Percentiles rank a stretch among this genome's conserved stretches.
These are phyloP conservation scores for Acromyrmex charruanus DNA, from an alignment of 1,140 invertebrate genomes.

Conservation along the genomic window DNA sequence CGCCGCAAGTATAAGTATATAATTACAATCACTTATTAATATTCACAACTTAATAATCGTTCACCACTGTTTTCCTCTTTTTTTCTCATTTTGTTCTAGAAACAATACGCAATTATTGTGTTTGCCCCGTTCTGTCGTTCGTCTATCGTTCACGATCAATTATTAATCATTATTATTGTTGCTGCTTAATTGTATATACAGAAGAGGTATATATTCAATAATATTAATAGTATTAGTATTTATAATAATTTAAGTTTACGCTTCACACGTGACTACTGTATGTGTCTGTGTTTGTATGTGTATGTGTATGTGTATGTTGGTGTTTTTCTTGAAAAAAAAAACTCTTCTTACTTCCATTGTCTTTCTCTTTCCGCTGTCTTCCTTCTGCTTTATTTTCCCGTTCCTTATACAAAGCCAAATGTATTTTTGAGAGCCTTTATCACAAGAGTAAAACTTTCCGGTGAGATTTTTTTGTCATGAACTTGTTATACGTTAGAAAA, in stretches of 20 bases:
- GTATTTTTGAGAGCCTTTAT: neutral
- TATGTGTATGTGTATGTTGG: conserved; percentile 25
- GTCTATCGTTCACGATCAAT: conserved; percentile 59
- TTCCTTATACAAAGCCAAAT: conserved; percentile 1
- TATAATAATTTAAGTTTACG: conserved; percentile 75
- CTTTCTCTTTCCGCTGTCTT: neutral
- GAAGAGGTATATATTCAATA: conserved; percentile 79
- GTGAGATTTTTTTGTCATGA: no score
- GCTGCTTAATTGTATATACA: conserved; percentile 80
- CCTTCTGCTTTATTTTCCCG: neutral
- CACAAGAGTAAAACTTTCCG: conserved; percentile 4
- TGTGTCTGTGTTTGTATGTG: conserved; percentile 52
- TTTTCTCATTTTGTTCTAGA: conserved; percentile 32
- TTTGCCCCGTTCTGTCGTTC: conserved; percentile 54
- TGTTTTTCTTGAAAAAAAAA: conserved; percentile 40
- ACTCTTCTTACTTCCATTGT: neutral
- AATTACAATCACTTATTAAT: conserved; percentile 70
- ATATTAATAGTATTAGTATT: conserved; percentile 76
- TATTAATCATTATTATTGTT: conserved; percentile 76
- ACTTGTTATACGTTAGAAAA: no score
- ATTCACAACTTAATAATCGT: conserved; percentile 73
- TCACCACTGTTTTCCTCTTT: conserved; percentile 39
- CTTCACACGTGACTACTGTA: conserved; percentile 68
- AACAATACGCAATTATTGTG: conserved; percentile 67
- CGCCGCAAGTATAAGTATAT: conserved; percentile 61